These are phyloP conservation scores for Oceanites oceanicus DNA, from an alignment of 2,113 vertebrate genomes.

Conservation along the genomic window DNA sequence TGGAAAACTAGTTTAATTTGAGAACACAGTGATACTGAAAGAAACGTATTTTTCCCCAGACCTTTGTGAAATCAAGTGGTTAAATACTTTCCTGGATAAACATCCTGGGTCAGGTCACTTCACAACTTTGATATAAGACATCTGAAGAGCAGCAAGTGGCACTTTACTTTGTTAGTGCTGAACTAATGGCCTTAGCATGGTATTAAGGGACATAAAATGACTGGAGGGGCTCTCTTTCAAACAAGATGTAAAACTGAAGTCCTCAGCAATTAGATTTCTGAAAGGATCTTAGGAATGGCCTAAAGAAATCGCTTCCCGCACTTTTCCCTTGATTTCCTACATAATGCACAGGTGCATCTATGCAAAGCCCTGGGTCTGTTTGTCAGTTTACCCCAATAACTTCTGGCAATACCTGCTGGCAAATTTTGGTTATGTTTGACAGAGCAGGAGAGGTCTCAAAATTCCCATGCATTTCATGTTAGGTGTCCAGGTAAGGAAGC, in stretches of 20 bases:
- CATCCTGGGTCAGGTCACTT: neutral
- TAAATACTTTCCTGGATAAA: neutral
- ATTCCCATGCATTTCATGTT: neutral
- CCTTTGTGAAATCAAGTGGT: neutral
- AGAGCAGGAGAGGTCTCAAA: neutral
- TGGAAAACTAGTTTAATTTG: neutral
- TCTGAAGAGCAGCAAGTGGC: neutral
- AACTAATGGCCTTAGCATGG: neutral
- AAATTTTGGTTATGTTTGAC: neutral
- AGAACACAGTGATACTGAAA: neutral
- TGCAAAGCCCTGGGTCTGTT: neutral
- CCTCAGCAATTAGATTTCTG: neutral
- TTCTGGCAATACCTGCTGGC: neutral
- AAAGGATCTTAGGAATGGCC: neutral
- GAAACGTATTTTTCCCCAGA: neutral
- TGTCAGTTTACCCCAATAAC: neutral
- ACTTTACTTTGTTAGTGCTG: neutral
- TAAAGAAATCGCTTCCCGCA: neutral
- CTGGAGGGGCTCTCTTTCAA: neutral
- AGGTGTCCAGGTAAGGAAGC: neutral
- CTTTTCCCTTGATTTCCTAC: neutral
- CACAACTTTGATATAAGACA: neutral
- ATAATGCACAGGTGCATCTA: neutral
- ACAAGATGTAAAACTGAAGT: neutral
- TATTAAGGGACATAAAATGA: neutral